Percentiles rank a stretch among this genome's conserved stretches.
These are phyloP conservation scores for Microtus richardsoni DNA, from an alignment of 2,113 vertebrate genomes.

Conservation along the genomic window DNA sequence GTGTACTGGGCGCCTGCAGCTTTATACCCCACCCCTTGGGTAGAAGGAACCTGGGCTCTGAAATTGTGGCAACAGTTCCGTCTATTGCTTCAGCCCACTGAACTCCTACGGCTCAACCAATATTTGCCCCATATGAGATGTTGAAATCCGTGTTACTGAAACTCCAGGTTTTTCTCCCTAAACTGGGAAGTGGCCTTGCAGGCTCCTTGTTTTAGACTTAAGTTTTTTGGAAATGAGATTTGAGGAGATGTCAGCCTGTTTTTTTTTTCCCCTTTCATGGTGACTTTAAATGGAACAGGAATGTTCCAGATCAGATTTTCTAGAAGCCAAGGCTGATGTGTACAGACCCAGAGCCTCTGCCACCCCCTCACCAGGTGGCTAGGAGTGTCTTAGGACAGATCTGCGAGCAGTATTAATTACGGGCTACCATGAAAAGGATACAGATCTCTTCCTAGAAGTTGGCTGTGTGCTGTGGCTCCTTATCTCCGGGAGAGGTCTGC, in stretches of 20 bases:
- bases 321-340: background rate
- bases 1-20: too few relatives aligned
- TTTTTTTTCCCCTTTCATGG: background rate
- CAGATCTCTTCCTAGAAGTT: slow-evolving; percentile 75
- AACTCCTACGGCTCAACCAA: background rate
- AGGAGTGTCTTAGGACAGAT: background rate
- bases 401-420: slow-evolving; percentile 62
- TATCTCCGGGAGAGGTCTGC: background rate
- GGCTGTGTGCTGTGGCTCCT: background rate
- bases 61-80: background rate
- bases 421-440: slow-evolving; percentile 68
- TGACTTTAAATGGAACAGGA: background rate
- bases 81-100: background rate
- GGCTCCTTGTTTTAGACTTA: background rate
- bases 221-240: background rate
- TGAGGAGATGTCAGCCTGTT: background rate
- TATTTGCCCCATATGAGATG: background rate
- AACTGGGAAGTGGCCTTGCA: background rate
- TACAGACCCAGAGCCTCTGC: background rate
- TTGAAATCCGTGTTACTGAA: background rate
- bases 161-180: background rate
- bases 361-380: background rate
- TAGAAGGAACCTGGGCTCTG: background rate
- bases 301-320: background rate
- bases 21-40: too few relatives aligned